Evolutionary conservation across 2,113 vertebrate genomes (phyloP), one percentile per base, ranked within the genome.

Genomic region (Gasterosteus aculeatus): DNA sequence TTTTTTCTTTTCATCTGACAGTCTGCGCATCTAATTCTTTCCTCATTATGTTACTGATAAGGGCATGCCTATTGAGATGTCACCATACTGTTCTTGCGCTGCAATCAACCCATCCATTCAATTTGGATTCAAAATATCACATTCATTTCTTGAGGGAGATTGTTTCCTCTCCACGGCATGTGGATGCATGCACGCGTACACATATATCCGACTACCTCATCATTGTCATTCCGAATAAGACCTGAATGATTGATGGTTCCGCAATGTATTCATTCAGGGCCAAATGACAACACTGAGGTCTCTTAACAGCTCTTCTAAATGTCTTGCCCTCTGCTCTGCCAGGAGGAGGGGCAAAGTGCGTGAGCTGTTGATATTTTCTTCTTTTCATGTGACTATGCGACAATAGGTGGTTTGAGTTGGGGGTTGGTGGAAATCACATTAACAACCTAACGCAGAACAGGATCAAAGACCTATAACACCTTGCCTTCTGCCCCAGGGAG

Each of bases 31-130:
- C 80, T 91, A 87, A 90, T 91, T 85, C 88, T 61, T 69, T 59
- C 78, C 82, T 89, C 83, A 83, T 78, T 91, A 91, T 93, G 80
- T 84, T 82, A 75, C 72, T 91, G 85, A 90, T 92, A 85, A 90
- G 89, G 88, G 83, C 87, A 89, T 72, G 83, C 81, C 88, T 88
- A 86, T 90, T 85, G 85, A 92, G 88, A 89, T 91, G 91, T 93
- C 88, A 92, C 81, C 66, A 78, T 86, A 64, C 75, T 63, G 49
- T 70, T 86, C 78, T 76, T 18, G 33, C 60, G 0, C 75, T 69
- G 83, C 89, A 84, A 87, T 89, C 82, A 84, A 54, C 78, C 74
- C 65, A 83, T 89, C 86, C 80, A 42, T 75, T 87, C 88, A 67
- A 90, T 91, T 91, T 88, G 78, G 84, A 87, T 85, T 89, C 70